Evolutionary conservation across 2,797 vertebrate species (phyloP), one percentile per base, ranked within the genome.

Genomic region (Etheostoma nigrum): DNA sequence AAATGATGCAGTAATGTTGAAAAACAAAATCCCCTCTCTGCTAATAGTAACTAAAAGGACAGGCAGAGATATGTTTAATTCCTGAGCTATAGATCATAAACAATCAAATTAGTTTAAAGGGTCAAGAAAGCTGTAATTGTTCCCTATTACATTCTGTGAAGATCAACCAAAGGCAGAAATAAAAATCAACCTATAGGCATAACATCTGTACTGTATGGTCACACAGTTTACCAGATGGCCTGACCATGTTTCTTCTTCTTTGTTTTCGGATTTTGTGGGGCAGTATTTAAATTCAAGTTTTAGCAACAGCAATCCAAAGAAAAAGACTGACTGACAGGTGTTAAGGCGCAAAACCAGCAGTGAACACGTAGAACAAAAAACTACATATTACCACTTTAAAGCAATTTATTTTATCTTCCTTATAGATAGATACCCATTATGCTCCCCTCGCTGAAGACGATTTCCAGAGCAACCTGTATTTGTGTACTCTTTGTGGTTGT

Each of bases 381-480:
- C 30, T 16, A 30, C 30, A 66, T 21, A 57, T 54, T 47, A 30
- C 8, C 23, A 59, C 47, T 79, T 71, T 61, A 64, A 74, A 79
- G 44, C 13, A 14, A 42, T 27, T 63, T 74, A 74, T 84, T 77
- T 81, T 33, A 81, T 78, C 68, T 21, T 52, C 25, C 72, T 67
- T 66, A 45, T 8, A 67, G 42, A 76, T 12, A 55, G n/a, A 74
- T 8, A 23, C 19, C 10, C 36, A 71, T 69, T 61, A 69, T 62
- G 7, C 15, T 82, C 63, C 80, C 72, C 63, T 21, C 5, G 2
- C 58, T 48, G 33, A 73, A 76, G 4, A 66, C 1, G 6, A 40
- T 10, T 52, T 68, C 74, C 42, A 21, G 15, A 72, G 61, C 76
- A 60, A 54, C 8, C 21, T 14, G 2, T 25, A 4, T 53, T 52